These are phyloP conservation scores for Coptodon rendalli DNA, from an alignment of 2,113 vertebrate species.

Conservation along the genomic window DNA sequence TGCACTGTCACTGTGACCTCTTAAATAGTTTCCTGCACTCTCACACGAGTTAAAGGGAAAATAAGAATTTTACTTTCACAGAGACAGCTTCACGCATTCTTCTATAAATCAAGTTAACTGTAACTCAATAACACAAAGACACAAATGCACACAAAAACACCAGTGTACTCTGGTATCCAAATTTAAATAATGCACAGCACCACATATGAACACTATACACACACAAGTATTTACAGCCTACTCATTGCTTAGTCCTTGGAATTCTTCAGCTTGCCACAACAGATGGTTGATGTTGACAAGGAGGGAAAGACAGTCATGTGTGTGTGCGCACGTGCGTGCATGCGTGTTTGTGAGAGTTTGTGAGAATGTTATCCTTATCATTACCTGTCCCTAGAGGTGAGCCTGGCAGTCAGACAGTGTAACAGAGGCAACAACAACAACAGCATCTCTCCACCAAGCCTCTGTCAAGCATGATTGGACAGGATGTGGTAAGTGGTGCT, in stretches of 20 bases:
- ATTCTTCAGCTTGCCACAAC: slow-evolving; percentile 8
- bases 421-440: slow-evolving; percentile 32
- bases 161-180: background rate
- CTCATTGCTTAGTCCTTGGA: background rate
- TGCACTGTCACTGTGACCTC: background rate
- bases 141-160: background rate
- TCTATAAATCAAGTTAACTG: background rate
- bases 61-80: background rate
- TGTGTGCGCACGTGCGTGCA: background rate
- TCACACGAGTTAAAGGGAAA: background rate
- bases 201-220: background rate
- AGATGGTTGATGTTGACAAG: slow-evolving; percentile 43
- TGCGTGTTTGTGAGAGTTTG: background rate
- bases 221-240: background rate
- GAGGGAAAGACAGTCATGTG: background rate
- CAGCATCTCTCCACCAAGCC: slow-evolving; percentile 40
- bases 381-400: slow-evolving; percentile 57
- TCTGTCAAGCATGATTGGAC: slow-evolving; percentile 57
- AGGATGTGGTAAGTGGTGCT: slow-evolving; percentile 50
- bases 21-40: background rate
- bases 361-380: slow-evolving; percentile 13
- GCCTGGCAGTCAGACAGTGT: slow-evolving; percentile 46
- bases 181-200: background rate
- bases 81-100: background rate
- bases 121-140: background rate